Conservation (phyloP, 1,140 invertebrate genomes). For the Stratiolaelaps scimitus region DNA sequence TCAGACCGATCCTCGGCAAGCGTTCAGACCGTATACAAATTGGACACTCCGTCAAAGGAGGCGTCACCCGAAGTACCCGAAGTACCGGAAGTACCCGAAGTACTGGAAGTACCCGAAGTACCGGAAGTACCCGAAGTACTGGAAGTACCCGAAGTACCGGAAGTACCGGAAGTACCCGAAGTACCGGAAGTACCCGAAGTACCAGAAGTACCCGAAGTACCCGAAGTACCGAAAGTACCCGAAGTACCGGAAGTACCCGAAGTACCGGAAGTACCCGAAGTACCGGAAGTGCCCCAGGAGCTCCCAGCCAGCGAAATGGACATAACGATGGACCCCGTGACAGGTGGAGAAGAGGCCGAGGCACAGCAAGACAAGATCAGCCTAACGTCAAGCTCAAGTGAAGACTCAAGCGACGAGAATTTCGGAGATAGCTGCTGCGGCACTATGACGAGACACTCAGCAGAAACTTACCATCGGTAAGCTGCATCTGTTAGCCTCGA, state of each 20-base stretch:
- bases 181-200: no score
- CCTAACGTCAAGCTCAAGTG: constrained; percentile 29
- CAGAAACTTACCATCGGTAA: constrained; percentile 21
- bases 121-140: no score
- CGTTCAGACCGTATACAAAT: constrained; percentile 8
- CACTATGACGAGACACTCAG: constrained; percentile 29
- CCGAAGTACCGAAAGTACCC: no score
- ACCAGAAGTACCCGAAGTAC: no score
- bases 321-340: background rate
- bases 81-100: no score
- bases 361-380: constrained; percentile 17
- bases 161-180: no score
- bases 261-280: no score
- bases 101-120: no score
- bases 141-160: no score
- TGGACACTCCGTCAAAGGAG: constrained; percentile 19
- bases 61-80: background rate
- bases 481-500: background rate
- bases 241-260: no score
- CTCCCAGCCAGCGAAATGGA: no score
- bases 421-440: constrained; percentile 28
- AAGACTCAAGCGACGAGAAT: constrained; percentile 33
- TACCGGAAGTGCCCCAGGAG: background rate
- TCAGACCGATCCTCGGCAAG: constrained; percentile 16
- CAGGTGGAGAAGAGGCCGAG: background rate